Evolutionary conservation across 2,888 invertebrate species (phyloP).

Genomic region (Volucella inflata): DNA sequence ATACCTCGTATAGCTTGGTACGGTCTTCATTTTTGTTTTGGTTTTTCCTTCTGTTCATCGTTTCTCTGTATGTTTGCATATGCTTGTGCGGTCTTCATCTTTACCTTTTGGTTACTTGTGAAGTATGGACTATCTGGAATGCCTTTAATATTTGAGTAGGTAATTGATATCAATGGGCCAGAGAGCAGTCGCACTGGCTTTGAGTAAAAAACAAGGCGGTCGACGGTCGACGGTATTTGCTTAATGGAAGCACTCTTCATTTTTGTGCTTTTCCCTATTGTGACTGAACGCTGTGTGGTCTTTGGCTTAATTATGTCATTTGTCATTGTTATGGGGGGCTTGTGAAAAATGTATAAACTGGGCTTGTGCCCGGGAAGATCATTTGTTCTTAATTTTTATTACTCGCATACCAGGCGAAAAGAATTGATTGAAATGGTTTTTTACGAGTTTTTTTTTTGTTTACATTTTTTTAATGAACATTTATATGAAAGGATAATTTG

Average conservation of each 20-base stretch:
- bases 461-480: no score
- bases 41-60: not conserved
- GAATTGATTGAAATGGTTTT: no score
- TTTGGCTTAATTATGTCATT: slow-evolving; percentile 65
- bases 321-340: slow-evolving; percentile 44
- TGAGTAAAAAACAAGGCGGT: not conserved
- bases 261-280: slow-evolving; percentile 43
- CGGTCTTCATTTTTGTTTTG: not conserved
- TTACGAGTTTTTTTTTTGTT: no score
- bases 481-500: no score
- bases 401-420: no score
- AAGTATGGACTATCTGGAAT: slow-evolving; percentile 38
- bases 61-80: slow-evolving; percentile 53
- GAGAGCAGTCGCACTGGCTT: slow-evolving; percentile 21
- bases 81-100: slow-evolving; percentile 36
- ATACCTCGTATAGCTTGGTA: slow-evolving; percentile 34
- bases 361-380: not conserved
- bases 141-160: slow-evolving; percentile 65
- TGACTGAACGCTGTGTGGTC: slow-evolving; percentile 11
- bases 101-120: slow-evolving; percentile 54
- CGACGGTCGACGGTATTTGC: slow-evolving; percentile 25
- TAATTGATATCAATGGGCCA: slow-evolving; percentile 72
- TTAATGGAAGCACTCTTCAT: slow-evolving; percentile 51
- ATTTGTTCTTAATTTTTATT: not conserved
- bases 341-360: slow-evolving; percentile 2